Evolutionary conservation across 2,797 vertebrate species (phyloP).

Genomic region (Glyptemys insculpta): DNA sequence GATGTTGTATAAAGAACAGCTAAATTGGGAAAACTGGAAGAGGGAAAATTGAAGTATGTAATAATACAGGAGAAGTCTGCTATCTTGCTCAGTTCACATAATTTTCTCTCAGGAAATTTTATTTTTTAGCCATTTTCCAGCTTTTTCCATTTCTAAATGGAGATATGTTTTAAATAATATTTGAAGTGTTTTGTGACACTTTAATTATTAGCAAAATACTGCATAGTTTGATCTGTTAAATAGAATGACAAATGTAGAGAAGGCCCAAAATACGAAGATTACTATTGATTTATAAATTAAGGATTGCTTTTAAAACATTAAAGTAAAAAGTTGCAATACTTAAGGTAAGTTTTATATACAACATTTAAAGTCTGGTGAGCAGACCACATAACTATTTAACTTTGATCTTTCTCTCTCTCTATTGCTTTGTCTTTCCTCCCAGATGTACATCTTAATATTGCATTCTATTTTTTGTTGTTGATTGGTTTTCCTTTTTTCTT

Average conservation of each 20-base stretch:
- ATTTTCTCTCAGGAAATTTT: neutral
- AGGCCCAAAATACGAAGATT: neutral
- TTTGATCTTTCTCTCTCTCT: neutral
- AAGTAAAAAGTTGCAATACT: neutral
- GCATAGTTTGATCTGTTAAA: neutral
- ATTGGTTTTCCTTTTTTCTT: constrained; percentile 72
- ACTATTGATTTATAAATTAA: neutral
- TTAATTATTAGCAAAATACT: neutral
- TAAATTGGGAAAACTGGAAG: neutral
- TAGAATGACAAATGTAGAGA: neutral
- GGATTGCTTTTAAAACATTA: neutral
- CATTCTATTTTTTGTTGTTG: constrained; percentile 69
- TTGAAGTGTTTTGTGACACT: neutral
- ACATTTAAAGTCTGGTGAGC: constrained; percentile 14
- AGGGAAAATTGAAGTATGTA: neutral
- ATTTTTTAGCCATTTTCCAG: neutral
- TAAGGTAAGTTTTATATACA: neutral
- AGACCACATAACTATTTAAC: neutral
- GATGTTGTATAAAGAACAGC: neutral
- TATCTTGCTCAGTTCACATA: neutral
- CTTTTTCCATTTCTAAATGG: neutral
- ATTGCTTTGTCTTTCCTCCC: constrained; percentile 26
- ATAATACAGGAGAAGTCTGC: neutral
- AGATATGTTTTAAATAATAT: neutral
- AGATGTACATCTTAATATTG: constrained; percentile 45